A percentile compares a stretch with the other conserved stretches of the same genome.
Conservation (phyloP, 2,113 vertebrate species). For the Lipophrys pholis region DNA sequence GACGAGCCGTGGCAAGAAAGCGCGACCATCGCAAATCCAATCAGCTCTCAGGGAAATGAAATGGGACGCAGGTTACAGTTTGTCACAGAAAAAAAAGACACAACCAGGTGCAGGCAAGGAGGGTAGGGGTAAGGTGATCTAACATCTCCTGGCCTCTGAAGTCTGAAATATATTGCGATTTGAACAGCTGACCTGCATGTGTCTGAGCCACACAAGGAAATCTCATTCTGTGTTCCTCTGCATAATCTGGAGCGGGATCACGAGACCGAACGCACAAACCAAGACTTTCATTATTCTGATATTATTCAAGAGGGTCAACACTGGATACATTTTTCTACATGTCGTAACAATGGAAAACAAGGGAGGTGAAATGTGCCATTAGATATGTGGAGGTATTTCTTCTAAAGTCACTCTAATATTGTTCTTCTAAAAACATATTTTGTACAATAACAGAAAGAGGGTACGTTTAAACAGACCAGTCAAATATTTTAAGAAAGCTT, state of each 20-base stretch:
- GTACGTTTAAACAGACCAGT: too few relatives aligned
- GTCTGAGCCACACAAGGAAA: constrained; percentile 40
- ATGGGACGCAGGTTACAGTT: constrained; percentile 70
- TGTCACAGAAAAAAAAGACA: constrained; percentile 72
- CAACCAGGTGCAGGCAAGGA: constrained; percentile 43
- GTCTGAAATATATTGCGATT: constrained; percentile 67
- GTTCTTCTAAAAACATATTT: too few relatives aligned
- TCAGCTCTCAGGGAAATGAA: constrained; percentile 82
- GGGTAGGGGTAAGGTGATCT: constrained; percentile 50
- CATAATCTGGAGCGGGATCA: constrained; percentile 63
- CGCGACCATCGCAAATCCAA: constrained; percentile 80
- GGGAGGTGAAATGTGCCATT: not conserved
- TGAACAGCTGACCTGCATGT: constrained; percentile 69
- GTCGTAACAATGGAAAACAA: not conserved
- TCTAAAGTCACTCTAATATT: too few relatives aligned
- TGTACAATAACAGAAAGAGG: too few relatives aligned
- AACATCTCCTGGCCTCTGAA: constrained; percentile 61
- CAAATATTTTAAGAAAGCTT: too few relatives aligned
- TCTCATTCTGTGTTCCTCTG: constrained; percentile 56
- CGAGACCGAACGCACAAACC: constrained; percentile 16
- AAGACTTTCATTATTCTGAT: constrained; percentile 55
- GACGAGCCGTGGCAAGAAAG: constrained; percentile 46
- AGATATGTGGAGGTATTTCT: too few relatives aligned
- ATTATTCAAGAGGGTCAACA: constrained; percentile 36
- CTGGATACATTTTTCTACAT: not conserved